Conservation (phyloP, 2,797 vertebrate species). For the Lacerta bilineata region DNA sequence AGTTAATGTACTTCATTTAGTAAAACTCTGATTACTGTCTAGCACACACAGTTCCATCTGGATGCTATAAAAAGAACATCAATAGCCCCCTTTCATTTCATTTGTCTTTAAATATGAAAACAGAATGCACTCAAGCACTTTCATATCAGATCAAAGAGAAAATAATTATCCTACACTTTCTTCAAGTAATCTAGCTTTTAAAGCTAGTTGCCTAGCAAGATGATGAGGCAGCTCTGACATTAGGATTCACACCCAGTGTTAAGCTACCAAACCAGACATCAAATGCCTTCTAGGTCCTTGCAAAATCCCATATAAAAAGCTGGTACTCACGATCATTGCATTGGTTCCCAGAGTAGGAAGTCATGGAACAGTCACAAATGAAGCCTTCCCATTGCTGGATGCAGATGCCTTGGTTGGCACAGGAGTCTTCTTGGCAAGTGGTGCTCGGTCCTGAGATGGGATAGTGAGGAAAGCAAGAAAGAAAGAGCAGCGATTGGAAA, state of each 20-base stretch:
- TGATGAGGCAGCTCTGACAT: constrained; percentile 9
- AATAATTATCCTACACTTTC: background rate
- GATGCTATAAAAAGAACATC: constrained; percentile 46
- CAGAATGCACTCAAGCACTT: background rate
- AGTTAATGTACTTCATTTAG: background rate
- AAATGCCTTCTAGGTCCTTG: constrained; percentile 24
- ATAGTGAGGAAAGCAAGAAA: constrained; percentile 42
- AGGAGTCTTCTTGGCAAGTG: constrained; percentile 97
- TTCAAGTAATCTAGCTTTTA: constrained; percentile 27
- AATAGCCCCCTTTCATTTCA: background rate
- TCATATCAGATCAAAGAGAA: background rate
- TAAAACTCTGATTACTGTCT: constrained; percentile 29
- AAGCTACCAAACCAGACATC: background rate
- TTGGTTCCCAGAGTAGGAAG: constrained; percentile 94
- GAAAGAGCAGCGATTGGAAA: constrained; percentile 17
- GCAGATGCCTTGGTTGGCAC: constrained; percentile 95
- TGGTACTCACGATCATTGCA: constrained; percentile 96
- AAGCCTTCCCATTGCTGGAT: constrained; percentile 99
- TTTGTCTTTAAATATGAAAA: constrained; percentile 22
- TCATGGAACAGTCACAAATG: constrained; percentile 98
- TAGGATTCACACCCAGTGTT: background rate
- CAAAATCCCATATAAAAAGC: constrained; percentile 35
- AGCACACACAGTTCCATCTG: constrained; percentile 17
- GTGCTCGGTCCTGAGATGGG: constrained; percentile 90
- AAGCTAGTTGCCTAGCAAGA: constrained; percentile 11